These are phyloP conservation scores for Gadopsis marmoratus DNA, from an alignment of 2,797 vertebrate genomes.

Conservation along the genomic window DNA sequence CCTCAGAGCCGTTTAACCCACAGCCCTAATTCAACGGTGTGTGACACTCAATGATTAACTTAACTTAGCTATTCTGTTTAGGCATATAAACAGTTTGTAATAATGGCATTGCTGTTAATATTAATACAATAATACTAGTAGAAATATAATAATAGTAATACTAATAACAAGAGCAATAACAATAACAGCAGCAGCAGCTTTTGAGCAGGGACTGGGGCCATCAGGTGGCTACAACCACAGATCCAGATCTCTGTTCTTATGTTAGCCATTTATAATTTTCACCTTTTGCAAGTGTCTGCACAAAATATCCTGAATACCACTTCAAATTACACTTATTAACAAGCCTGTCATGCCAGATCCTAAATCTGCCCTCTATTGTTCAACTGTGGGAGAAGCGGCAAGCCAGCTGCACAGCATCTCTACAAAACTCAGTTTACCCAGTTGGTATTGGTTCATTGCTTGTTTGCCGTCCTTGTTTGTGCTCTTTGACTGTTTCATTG, in stretches of 20 bases:
- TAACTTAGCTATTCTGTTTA: conserved; percentile 15
- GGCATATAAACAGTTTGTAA: background rate
- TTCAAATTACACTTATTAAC: background rate
- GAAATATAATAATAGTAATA: too few relatives aligned
- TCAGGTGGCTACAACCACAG: too few relatives aligned
- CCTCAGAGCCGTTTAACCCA: conserved; percentile 8
- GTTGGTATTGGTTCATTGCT: background rate
- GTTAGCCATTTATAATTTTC: too few relatives aligned
- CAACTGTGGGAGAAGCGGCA: background rate
- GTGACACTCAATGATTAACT: conserved; percentile 40
- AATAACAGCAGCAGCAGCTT: too few relatives aligned
- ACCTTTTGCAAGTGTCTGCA: too few relatives aligned
- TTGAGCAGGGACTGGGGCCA: too few relatives aligned
- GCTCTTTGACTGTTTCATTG: background rate
- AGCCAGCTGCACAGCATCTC: background rate
- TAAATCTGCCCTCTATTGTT: background rate
- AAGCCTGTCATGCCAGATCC: background rate
- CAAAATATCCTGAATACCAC: background rate
- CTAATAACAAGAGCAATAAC: too few relatives aligned
- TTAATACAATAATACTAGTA: too few relatives aligned
- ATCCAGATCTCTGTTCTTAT: too few relatives aligned
- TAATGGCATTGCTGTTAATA: too few relatives aligned
- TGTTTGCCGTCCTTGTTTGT: background rate
- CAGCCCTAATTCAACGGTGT: background rate
- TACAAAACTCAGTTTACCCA: background rate